Percentiles rank a stretch among this genome's conserved stretches.
These are phyloP conservation scores for Drosophila dives DNA, from an alignment of 2,888 invertebrate genomes.

Conservation along the genomic window DNA sequence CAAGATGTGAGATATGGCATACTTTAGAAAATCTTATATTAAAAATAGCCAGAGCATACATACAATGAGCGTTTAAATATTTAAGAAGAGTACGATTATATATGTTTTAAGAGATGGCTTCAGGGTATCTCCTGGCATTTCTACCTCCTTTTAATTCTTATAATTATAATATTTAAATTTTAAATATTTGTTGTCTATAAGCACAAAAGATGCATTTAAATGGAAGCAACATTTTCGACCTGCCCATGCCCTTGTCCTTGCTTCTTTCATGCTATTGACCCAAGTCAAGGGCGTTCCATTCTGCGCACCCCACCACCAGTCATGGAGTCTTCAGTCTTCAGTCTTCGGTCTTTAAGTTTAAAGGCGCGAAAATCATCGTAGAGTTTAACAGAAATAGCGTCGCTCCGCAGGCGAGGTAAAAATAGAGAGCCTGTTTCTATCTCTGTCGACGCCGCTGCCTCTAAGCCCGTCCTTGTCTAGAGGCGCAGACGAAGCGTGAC, in stretches of 20 bases:
- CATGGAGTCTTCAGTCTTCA: constrained; percentile 1
- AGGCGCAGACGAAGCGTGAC: constrained; percentile 49
- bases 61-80: neutral
- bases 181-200: neutral
- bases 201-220: neutral
- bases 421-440: constrained; percentile 51
- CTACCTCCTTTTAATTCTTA: neutral
- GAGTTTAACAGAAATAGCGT: constrained; percentile 44
- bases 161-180: neutral
- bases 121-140: neutral
- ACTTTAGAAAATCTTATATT: neutral
- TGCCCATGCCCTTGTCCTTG: neutral
- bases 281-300: constrained; percentile 80
- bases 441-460: neutral
- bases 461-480: constrained; percentile 4
- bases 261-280: constrained; percentile 80
- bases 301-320: neutral
- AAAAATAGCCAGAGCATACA: neutral
- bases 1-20: neutral
- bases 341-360: constrained; percentile 6
- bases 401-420: constrained; percentile 40
- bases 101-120: neutral
- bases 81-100: neutral
- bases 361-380: constrained; percentile 47
- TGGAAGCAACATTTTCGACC: neutral